Evolutionary conservation across 1,140 invertebrate genomes (phyloP).

Genomic region (Psix sp.): DNA sequence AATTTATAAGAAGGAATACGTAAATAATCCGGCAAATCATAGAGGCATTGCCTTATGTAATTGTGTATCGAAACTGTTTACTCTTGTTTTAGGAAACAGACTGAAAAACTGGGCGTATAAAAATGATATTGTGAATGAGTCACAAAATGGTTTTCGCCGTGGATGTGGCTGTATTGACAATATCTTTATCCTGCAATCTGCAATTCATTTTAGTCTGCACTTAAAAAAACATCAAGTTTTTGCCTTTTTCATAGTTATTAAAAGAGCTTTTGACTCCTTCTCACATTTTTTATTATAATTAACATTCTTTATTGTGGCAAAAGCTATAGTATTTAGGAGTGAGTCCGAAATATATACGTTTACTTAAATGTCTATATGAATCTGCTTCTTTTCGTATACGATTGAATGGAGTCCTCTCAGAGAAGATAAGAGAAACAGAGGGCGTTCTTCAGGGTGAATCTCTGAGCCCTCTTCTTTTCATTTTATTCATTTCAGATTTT

Average conservation of each 20-base stretch:
- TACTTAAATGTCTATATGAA: background rate
- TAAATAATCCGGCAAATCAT: constrained; percentile 1
- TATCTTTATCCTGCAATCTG: constrained; percentile 5
- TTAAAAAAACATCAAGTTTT: background rate
- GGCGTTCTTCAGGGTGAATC: background rate
- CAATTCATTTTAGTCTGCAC: background rate
- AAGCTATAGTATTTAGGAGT: background rate
- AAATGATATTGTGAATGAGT: background rate
- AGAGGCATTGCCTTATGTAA: constrained; percentile 7
- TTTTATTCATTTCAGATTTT: constrained; percentile 1
- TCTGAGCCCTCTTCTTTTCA: constrained; percentile 2
- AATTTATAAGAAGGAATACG: constrained; percentile 3
- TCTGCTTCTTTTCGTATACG: background rate
- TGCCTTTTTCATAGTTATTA: constrained; percentile 1
- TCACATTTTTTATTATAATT: too few relatives aligned
- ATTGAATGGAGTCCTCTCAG: constrained; percentile 5
- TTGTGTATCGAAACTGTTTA: constrained; percentile 17
- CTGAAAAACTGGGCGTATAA: constrained; percentile 1
- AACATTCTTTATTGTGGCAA: background rate
- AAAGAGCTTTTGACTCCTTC: constrained; percentile 2
- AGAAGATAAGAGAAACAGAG: constrained; percentile 4
- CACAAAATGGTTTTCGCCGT: constrained; percentile 2
- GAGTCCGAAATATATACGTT: constrained; percentile 1
- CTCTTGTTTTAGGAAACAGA: constrained; percentile 1
- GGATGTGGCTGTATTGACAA: constrained; percentile 10